Evolutionary conservation across 2,888 invertebrate genomes (phyloP), one percentile per base, ranked within the genome.

Genomic region (Trachelus iudaicus): DNA sequence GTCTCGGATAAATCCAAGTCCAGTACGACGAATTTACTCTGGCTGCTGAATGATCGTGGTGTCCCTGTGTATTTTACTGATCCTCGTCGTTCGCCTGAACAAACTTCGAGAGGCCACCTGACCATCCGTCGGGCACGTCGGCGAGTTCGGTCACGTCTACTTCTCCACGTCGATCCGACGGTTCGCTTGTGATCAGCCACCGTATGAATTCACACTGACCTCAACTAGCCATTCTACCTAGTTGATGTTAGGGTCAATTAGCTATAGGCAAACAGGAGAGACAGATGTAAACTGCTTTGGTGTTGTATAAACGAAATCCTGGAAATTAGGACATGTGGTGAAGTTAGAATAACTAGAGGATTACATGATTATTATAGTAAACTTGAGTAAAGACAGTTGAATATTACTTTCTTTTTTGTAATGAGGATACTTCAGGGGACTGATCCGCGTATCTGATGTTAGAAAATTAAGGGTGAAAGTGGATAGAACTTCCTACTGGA

Each of bases 81-180:
- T 84, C 85, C 84, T 80, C 80, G 80, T 82, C 81, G 84, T 84
- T 85, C 84, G 84, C 85, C 84, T 86, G 84, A 85, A 84, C 82
- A 86, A 86, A 86, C 86, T 83, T 76, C 77, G 81, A 83, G 84
- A 85, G 86, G 84, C 84, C 84, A 83, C 79, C 85, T 85, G 86
- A 84, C 86, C 85, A 83, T 83, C 84, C 85, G 85, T 85, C 84
- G 82, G 83, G 84, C 83, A 84, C 84, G 86, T 56, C 56, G 56
- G 23, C 56, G 23, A 23, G 56, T 56, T 56, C 56, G 56, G 56
- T 56, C 56, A 56, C 56, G 56, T 56, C 56, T 56, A 56, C 23
- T 56, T 56, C 56, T 56, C 56, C 23, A 56, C 56, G 56, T 56
- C 56, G 56, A 56, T 56, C 56, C 56, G 56, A 56, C 56, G 56